Evolutionary conservation across 2,888 invertebrate genomes (phyloP).

Genomic region (Thelaira solivaga): DNA sequence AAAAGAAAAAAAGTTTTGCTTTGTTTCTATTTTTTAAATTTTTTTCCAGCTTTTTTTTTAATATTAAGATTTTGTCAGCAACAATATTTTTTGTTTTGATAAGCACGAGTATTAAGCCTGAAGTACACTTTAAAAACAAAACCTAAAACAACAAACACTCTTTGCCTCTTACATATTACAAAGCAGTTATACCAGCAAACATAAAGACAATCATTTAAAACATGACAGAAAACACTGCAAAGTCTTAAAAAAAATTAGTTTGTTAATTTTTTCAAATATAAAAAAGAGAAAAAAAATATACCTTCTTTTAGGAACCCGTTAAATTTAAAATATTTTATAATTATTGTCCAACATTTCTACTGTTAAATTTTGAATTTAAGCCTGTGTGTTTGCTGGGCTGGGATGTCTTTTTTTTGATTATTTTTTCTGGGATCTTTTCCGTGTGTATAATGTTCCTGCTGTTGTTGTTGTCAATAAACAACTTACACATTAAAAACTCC

Average conservation of each 20-base stretch:
- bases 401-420: no score
- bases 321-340: no score
- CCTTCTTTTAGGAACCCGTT: no score
- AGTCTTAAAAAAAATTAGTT: no score
- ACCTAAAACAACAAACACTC: neutral
- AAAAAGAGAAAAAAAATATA: no score
- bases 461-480: conserved; percentile 9
- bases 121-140: conserved; percentile 29
- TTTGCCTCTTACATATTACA: neutral
- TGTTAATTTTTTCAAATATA: no score
- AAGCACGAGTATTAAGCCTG: conserved; percentile 26
- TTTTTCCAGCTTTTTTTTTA: neutral
- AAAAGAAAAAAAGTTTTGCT: neutral
- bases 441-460: no score
- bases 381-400: no score
- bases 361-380: no score
- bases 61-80: conserved; percentile 4
- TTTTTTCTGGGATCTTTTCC: no score
- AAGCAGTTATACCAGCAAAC: neutral
- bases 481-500: conserved; percentile 12
- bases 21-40: neutral
- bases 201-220: neutral
- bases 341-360: no score
- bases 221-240: no score
- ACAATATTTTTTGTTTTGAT: conserved; percentile 27